These are phyloP conservation scores for Taxidea taxus DNA, from an alignment of 2,113 vertebrate species.

Conservation along the genomic window DNA sequence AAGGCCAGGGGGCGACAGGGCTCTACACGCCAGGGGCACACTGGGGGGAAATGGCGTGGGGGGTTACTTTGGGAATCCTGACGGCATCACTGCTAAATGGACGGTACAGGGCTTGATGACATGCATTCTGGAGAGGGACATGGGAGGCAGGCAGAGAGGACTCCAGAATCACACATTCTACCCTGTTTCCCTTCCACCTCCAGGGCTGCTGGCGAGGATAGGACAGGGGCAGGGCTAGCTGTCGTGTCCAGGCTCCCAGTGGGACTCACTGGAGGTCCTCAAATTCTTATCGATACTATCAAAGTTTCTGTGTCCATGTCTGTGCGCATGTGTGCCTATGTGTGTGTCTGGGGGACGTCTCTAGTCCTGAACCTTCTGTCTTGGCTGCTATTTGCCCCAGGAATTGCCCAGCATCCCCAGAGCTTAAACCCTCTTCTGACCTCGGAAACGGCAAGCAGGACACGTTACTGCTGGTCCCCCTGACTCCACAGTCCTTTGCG, in stretches of 20 bases:
- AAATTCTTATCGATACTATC: background rate
- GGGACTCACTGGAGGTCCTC: background rate
- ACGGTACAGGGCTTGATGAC: background rate
- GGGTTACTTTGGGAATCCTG: background rate
- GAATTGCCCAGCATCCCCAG: background rate
- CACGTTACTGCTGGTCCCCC: background rate
- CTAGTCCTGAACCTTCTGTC: background rate
- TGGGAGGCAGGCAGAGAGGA: background rate
- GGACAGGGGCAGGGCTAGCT: background rate
- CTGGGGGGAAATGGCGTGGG: too few relatives aligned
- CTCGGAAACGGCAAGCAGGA: background rate
- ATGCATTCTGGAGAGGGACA: background rate
- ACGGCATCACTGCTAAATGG: background rate
- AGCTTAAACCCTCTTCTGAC: background rate
- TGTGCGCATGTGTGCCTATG: fast-evolving
- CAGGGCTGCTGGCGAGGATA: background rate
- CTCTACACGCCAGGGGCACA: fast-evolving
- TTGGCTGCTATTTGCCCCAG: background rate
- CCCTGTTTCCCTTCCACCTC: background rate
- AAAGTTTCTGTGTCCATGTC: background rate
- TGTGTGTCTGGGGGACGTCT: background rate
- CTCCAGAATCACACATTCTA: background rate
- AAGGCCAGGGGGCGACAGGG: fast-evolving
- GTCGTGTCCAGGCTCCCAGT: fast-evolving
- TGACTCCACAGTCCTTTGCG: background rate